phyloP scores from a whole-genome alignment of 1,140 invertebrate genomes.

The Battus philenor region DNA sequence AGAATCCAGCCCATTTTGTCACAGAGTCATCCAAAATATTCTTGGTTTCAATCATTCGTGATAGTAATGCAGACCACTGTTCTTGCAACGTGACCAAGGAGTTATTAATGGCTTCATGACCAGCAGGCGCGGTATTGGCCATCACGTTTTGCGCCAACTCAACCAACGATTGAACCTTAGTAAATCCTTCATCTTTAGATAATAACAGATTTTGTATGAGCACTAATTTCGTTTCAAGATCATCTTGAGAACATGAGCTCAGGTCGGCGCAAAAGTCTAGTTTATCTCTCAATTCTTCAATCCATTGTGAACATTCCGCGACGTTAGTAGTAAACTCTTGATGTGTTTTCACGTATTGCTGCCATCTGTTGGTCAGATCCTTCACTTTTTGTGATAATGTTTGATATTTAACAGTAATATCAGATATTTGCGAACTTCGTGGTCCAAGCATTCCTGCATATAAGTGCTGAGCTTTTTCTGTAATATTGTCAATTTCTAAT shows the following conservation, averaged over 20 bases:
- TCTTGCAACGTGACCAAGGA: conserved; percentile 90
- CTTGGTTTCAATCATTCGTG: conserved; percentile 93
- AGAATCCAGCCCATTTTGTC: conserved; percentile 91
- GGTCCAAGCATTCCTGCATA: conserved; percentile 80
- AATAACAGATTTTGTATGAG: conserved; percentile 90
- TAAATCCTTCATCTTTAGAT: conserved; percentile 93
- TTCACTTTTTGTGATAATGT: conserved; percentile 93
- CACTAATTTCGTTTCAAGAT: conserved; percentile 89
- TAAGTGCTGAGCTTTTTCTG: conserved; percentile 91
- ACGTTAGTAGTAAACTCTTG: conserved; percentile 91
- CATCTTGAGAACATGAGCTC: conserved; percentile 87
- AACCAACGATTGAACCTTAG: conserved; percentile 89
- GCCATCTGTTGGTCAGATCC: conserved; percentile 92
- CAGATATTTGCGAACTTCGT: conserved; percentile 87
- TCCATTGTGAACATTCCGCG: conserved; percentile 87
- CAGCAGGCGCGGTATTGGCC: conserved; percentile 92
- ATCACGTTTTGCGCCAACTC: conserved; percentile 94
- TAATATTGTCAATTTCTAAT: conserved; percentile 93
- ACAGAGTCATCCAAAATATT: conserved; percentile 92
- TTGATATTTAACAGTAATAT: conserved; percentile 93
- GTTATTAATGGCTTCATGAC: conserved; percentile 91
- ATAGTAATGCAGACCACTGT: conserved; percentile 90
- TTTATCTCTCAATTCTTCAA: conserved; percentile 90
- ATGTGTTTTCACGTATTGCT: conserved; percentile 92
- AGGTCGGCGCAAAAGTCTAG: conserved; percentile 90